phyloP scores from a whole-genome alignment of 2,888 invertebrate genomes.

The Gryllus longicercus region DNA sequence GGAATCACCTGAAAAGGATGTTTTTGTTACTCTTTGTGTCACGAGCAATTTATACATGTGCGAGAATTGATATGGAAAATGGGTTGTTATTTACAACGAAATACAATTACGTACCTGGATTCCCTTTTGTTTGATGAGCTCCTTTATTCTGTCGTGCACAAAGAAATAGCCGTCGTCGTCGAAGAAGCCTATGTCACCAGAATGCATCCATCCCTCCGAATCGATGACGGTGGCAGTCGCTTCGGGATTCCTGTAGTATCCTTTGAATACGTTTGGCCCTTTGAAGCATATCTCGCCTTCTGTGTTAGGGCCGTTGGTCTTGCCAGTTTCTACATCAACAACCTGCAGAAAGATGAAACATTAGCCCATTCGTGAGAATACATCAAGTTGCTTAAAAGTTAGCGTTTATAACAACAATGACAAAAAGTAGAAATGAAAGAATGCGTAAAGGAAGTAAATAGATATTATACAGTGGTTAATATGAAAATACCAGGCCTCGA shows the following conservation, averaged over 20 bases:
- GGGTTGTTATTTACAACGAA: neutral
- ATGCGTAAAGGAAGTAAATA: neutral
- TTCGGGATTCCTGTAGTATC: conserved; percentile 70
- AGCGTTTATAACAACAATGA: neutral
- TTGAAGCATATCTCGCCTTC: conserved; percentile 83
- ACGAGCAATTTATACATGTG: neutral
- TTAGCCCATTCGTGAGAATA: no score
- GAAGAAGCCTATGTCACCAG: conserved; percentile 80
- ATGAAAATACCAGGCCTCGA: no score
- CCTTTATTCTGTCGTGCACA: conserved; percentile 81
- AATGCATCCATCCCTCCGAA: conserved; percentile 69
- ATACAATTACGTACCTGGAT: conserved; percentile 52
- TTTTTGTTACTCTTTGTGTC: neutral
- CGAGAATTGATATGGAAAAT: neutral
- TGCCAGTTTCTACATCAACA: neutral
- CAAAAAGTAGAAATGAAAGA: neutral
- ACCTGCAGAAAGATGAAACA: neutral
- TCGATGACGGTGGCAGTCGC: conserved; percentile 65
- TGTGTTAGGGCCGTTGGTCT: conserved; percentile 48
- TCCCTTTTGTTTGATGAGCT: conserved; percentile 87
- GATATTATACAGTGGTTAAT: no score
- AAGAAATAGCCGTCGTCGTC: conserved; percentile 73
- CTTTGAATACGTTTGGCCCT: conserved; percentile 77
- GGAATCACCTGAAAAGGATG: neutral
- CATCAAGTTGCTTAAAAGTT: no score